phyloP scores from a whole-genome alignment of 2,113 vertebrate species.

The Mirounga angustirostris region DNA sequence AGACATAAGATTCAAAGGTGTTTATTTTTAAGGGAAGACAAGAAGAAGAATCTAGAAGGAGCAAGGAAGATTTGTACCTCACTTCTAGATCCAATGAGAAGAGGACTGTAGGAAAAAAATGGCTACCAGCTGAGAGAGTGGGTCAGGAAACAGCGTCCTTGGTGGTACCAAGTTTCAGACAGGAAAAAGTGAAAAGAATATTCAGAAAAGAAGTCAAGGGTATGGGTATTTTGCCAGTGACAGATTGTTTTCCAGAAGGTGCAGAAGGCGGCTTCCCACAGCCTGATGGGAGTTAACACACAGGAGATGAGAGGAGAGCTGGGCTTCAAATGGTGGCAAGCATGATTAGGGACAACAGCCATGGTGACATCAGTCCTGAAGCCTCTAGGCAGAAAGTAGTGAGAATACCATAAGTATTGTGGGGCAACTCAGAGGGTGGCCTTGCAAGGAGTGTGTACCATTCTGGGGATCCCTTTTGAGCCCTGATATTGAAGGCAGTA shows the following conservation, averaged over 20 bases:
- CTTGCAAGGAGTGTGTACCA: neutral
- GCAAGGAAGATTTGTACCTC: neutral
- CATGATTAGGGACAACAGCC: neutral
- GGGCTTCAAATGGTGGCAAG: neutral
- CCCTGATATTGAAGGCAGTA: neutral
- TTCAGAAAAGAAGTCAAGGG: neutral
- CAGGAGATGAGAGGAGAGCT: neutral
- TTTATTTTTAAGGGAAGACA: neutral
- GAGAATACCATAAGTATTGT: neutral
- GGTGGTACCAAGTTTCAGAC: neutral
- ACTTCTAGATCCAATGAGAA: neutral
- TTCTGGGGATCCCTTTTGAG: neutral
- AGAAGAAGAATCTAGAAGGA: neutral
- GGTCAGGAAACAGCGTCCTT: neutral
- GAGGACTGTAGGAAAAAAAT: neutral
- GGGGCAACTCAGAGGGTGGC: neutral
- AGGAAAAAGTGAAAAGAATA: neutral
- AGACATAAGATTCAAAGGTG: neutral
- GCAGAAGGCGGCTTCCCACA: neutral
- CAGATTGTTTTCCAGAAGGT: neutral
- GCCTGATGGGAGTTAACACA: neutral
- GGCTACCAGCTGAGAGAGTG: neutral
- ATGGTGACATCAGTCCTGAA: neutral
- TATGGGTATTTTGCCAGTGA: neutral
- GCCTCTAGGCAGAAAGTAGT: neutral